Conservation (phyloP, 2,797 vertebrate species). For the Sarcoramphus papa region DNA sequence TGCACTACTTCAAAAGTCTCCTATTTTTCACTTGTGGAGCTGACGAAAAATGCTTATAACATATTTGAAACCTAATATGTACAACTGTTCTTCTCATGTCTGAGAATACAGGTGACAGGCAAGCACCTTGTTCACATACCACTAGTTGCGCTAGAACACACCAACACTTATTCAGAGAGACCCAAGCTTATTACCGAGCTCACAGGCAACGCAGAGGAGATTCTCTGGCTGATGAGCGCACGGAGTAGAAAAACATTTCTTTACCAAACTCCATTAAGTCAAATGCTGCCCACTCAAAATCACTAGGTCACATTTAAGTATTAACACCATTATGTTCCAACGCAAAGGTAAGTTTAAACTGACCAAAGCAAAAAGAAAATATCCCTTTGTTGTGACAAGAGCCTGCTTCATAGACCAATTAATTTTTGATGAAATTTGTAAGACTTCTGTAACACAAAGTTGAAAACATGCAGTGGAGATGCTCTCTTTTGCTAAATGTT, state of each 20-base stretch:
- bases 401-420: background rate
- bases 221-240: background rate
- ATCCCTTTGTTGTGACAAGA: background rate
- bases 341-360: background rate
- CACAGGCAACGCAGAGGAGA: background rate
- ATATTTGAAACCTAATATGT: background rate
- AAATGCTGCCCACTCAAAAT: background rate
- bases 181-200: background rate
- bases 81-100: background rate
- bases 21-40: background rate
- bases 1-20: background rate
- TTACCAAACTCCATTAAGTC: background rate
- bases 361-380: background rate
- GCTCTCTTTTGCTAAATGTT: background rate
- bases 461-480: background rate
- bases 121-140: background rate
- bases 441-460: background rate
- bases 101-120: constrained; percentile 23
- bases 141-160: background rate
- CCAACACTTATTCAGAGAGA: background rate
- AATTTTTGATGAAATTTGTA: background rate
- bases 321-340: background rate
- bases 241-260: background rate
- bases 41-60: background rate
- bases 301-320: background rate